Base-by-base conservation (phyloP, 2,888 invertebrate genomes). In the Hermodice carunculata region DNA sequence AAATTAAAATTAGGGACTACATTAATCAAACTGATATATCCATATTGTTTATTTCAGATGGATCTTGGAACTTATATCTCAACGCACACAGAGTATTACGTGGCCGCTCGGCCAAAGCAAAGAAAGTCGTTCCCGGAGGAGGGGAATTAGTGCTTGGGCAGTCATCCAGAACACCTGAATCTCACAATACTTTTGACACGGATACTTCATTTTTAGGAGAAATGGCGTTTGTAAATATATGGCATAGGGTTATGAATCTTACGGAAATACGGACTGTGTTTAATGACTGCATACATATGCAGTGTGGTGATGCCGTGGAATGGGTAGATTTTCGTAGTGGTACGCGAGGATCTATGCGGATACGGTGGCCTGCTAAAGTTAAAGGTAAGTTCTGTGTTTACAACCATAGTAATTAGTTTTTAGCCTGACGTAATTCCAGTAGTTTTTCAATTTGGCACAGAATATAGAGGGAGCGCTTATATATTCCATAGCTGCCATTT, bases 311-410 rank as follows among this genome's bases (percentile, higher is more conserved):
- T 64, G 85, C 80, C 2, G 80, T 85, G 1, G 81, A 85, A 67
- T 86, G 86, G 86, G 82, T 81, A 37, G 84, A 85, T 65, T 83
- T 86, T 66, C 71, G 86, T 26, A 76, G 79, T 31, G 86, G 86
- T 2, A 86, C 86, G 0, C 70, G 86, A 26, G 86, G 86, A 0
- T 78, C 78, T 4, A 78, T 86, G 76, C 75, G 75, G 49, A 79
- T 86, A 69, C 69, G 81, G 42, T 86, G 86, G 86, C 86, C 86
- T 0, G 83, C 86, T 2, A 78, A 31, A 17, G 66, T 74, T 53
- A 56, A 42, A 37, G 67, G 74, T 73, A 46, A 44, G 48, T 31
- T 3, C n/a, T n/a, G n/a, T n/a, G n/a, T n/a, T n/a, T n/a, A n/a
- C n/a, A n/a, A n/a, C n/a, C n/a, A n/a, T n/a, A n/a, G n/a, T n/a